Percentiles rank a stretch among this genome's conserved stretches.
Evolutionary conservation across 2,888 invertebrate species (phyloP).

Genomic region (Stegana nigrithorax): DNA sequence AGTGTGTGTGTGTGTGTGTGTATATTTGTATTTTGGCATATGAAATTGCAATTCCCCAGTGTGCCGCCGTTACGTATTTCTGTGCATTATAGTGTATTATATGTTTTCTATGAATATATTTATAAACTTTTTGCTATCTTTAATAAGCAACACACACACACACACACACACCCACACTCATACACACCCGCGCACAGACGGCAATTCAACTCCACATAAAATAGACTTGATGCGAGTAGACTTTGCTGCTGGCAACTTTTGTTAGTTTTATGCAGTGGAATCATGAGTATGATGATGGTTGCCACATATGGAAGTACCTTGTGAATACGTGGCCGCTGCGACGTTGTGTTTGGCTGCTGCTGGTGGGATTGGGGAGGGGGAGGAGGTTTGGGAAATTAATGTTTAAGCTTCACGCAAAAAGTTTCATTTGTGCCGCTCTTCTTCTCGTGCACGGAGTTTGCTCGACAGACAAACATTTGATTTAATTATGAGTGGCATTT

Average conservation of each 20-base stretch:
- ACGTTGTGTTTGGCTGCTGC: background rate
- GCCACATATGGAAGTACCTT: too few species aligned
- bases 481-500: conserved; percentile 69
- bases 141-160: background rate
- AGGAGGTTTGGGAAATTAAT: conserved; percentile 55
- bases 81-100: conserved; percentile 22
- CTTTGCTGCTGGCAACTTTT: background rate
- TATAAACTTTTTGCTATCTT: conserved; percentile 4
- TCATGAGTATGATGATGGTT: too few species aligned
- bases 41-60: background rate
- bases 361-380: background rate
- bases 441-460: conserved; percentile 15
- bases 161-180: background rate
- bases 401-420: conserved; percentile 57
- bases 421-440: conserved; percentile 20
- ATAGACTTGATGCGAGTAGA: too few species aligned
- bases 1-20: background rate
- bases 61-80: background rate
- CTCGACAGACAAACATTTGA: conserved; percentile 58
- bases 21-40: background rate
- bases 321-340: too few species aligned
- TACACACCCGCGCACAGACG: too few species aligned
- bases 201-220: too few species aligned
- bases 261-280: too few species aligned
- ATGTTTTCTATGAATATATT: conserved; percentile 8